Conservation (phyloP, 2,797 vertebrate genomes). For the Rhadinocentrus ornatus region DNA sequence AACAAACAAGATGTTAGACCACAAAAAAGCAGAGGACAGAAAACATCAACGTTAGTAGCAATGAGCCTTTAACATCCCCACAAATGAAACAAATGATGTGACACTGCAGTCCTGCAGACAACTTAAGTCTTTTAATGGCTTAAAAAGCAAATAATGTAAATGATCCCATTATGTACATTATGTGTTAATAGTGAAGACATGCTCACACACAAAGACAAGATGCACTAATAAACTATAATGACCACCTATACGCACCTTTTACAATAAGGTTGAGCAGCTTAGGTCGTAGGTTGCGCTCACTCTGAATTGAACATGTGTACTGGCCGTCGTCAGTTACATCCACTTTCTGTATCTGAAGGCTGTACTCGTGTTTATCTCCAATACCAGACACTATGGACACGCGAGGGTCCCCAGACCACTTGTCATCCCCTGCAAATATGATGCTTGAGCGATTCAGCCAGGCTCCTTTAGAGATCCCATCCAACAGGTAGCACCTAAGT, state of each 20-base stretch:
- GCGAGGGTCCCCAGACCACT: constrained; percentile 97
- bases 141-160: neutral
- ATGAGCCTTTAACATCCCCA: constrained; percentile 3
- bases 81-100: neutral
- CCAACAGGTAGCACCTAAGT: constrained; percentile 94
- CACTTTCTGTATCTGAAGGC: constrained; percentile 98
- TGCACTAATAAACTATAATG: neutral
- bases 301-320: constrained; percentile 97
- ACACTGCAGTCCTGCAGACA: neutral
- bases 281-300: constrained; percentile 90
- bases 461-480: constrained; percentile 96
- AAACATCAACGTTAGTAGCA: neutral
- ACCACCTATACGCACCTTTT: constrained; percentile 85
- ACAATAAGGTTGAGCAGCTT: constrained; percentile 96
- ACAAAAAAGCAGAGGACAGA: constrained; percentile 11
- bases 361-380: constrained; percentile 94
- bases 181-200: neutral
- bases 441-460: constrained; percentile 99
- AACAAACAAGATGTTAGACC: constrained; percentile 30
- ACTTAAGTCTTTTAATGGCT: neutral
- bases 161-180: neutral
- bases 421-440: constrained; percentile 96
- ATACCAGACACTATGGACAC: constrained; percentile 92
- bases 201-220: neutral
- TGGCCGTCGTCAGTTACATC: constrained; percentile 94